A percentile compares a stretch with the other conserved stretches of the same genome.
Conservation (phyloP, 2,113 vertebrate genomes). For the Corythoichthys intestinalis region DNA sequence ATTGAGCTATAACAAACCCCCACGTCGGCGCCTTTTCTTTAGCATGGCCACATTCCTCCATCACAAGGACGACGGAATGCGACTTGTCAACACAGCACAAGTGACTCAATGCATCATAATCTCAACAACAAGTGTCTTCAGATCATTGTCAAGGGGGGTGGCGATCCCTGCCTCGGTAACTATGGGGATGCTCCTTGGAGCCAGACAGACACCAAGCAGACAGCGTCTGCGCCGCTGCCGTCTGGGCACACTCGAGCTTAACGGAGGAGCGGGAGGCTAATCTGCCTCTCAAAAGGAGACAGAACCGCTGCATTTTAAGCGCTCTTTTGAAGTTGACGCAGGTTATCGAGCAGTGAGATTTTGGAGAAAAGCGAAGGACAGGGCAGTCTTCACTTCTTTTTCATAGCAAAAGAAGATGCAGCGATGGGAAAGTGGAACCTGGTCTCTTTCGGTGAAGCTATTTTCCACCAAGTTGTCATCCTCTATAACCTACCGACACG, state of each 20-base stretch:
- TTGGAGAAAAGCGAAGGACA: background rate
- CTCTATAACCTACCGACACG: background rate
- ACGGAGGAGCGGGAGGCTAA: conserved; percentile 24
- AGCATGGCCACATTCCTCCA: conserved; percentile 25
- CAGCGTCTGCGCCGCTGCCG: conserved; percentile 40
- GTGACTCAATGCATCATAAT: conserved; percentile 3
- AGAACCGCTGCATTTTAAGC: conserved; percentile 5
- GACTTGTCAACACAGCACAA: conserved; percentile 13
- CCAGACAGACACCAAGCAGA: conserved; percentile 47
- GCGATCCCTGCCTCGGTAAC: conserved; percentile 37
- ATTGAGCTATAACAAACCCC: conserved; percentile 50
- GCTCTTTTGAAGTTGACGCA: background rate
- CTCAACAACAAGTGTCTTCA: background rate
- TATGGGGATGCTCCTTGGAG: conserved; percentile 54
- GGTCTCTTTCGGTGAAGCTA: too few species aligned
- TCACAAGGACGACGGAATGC: conserved; percentile 45
- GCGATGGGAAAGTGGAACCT: background rate
- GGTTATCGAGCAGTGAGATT: background rate
- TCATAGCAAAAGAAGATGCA: background rate
- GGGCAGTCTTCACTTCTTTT: background rate
- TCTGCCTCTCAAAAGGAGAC: conserved; percentile 21
- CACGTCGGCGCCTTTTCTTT: conserved; percentile 29
- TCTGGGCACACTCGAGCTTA: conserved; percentile 26
- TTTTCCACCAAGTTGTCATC: background rate
- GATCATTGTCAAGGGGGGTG: conserved; percentile 19